Base-by-base conservation (phyloP, 2,797 vertebrate genomes). In the Neostethus bicornis region DNA sequence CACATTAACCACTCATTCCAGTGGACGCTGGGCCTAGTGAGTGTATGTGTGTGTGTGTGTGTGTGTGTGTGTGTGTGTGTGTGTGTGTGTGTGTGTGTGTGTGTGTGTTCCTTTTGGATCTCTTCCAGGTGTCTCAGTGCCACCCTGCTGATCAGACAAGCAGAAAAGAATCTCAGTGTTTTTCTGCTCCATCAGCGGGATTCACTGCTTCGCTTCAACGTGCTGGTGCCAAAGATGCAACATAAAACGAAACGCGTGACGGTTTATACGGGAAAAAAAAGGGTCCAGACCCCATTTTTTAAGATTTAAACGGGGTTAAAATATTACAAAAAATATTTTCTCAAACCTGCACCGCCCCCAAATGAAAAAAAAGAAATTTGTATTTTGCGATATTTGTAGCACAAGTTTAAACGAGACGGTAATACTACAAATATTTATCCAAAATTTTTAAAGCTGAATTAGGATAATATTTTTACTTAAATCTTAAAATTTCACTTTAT, bases 161-260 rank as follows among this genome's bases (percentile, higher is more conserved):
- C 87, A 90, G 87, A 88, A 87, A 91, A 88, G 89, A 93, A 93
- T 87, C 77, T 87, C 84, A 5, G 88, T 92, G 88, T 90, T 93
- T 94, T 94, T 95, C 92, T 91, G 90, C 87, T 78, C 81, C 83
- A 74, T 77, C 71, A 80, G 81, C 61, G 77, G 56, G 83, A 88
- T 91, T 81, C 85, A 83, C 84, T 83, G 85, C 84, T 63, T 84
- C 78, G 0, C 62, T 91, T 80, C 85, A 87, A 81, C 67, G 81
- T 81, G 90, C 93, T 92, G 93, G 92, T 92, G 93, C 91, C 93
- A 90, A 70, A 67, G 66, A 70, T 31, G 25, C 24, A 32, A 25
- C 41, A 48, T 7, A 10, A 26, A 7, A 39, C 31, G 51, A 2
- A 24, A 51, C 16, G 19, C 23, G 24, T 1, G 21, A 51, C 16